Base-by-base conservation (phyloP, 2,888 invertebrate genomes). In the Eristalinus sepulchralis region DNA sequence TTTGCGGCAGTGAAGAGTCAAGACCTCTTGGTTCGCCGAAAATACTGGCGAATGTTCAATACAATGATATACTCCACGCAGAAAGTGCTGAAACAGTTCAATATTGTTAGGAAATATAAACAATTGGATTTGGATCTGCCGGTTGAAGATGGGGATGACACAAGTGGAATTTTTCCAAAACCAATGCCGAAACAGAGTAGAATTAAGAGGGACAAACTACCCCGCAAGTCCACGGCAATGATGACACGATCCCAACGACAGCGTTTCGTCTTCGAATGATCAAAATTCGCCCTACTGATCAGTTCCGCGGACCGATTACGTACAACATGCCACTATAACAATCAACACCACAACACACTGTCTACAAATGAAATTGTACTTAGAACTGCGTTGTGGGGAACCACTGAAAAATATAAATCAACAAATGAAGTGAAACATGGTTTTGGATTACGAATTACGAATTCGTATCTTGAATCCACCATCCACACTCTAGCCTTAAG, bases 231-330 rank as follows among this genome's bases (percentile, higher is more conserved):
- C 71, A 90, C 92, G 0, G 89, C 88, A 47, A 89, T 91, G 53
- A 88, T 90, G 57, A 86, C 88, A 64, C 90, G 91, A 60, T 90
- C 91, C 2, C 86, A 90, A 80, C 89, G 91, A 0, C 90, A 91
- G 34, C 89, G 89, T 13, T 90, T 90, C 73, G 90, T 91, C 20
- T 91, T 90, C 22, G 90, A 91, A 90, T 91, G 92, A 92, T 91
- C 89, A 76, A 83, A 31, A 76, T 83, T 83, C 63, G 68, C 31
- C 22, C 34, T 87, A 76, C 83, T 70, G 64, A 78, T 75, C 67
- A 66, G 10, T 75, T 75, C 66, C 47, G 57, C 20, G 2, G 24
- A 67, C 63, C 83, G 71, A 75, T 78, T 71, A 79, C 57, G 75
- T 72, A 86, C 73, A 59, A 27, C 47, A 87, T 68, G 71, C 79